Evolutionary conservation across 2,888 invertebrate species (phyloP), one percentile per base, ranked within the genome.

Genomic region (Hypena proboscidalis): DNA sequence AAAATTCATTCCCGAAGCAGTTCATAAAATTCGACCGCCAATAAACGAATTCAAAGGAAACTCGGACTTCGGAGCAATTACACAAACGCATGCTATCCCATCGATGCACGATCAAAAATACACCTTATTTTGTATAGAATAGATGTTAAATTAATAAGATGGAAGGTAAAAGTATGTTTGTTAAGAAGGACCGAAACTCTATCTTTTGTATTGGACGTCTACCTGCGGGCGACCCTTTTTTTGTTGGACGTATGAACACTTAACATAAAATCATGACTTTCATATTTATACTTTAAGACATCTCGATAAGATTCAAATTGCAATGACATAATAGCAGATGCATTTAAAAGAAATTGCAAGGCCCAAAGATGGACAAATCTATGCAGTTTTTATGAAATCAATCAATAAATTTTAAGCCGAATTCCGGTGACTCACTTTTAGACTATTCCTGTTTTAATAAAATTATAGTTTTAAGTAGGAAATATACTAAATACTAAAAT

Each of bases 171-270:
- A 32, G 40, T 46, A 46, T 61, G 44, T 59, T 61, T 67, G 58
- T 55, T 23, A 53, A 46, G 53, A 70, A 67, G 63, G 65, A 67
- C 70, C 71, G 69, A 76, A 75, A 75, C 79, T 79, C 70, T 71
- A 77, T 83, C 85, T 81, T 85, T 87, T 85, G 83, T 85, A 79
- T 80, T 80, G 75, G 74, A 73, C 80, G 76, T 84, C 80, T 90
- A 90, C 90, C 90, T 90, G 90, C 76, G 80, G 67, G 69, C 73
- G 80, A 79, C 83, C 85, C 76, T 86, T 85, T 88, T 83, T 82
- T 74, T 77, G 68, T 66, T 50, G 59, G 61, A 65, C 74, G 74
- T 67, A 60, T 72, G 76, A 65, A 41, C 59, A 61, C 45, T 54
- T 13, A 43, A 53, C 27, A 47, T 4, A 29, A 10, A 29, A 20